phyloP scores from a whole-genome alignment of 2,113 vertebrate genomes.

The Gavialis gangeticus region DNA sequence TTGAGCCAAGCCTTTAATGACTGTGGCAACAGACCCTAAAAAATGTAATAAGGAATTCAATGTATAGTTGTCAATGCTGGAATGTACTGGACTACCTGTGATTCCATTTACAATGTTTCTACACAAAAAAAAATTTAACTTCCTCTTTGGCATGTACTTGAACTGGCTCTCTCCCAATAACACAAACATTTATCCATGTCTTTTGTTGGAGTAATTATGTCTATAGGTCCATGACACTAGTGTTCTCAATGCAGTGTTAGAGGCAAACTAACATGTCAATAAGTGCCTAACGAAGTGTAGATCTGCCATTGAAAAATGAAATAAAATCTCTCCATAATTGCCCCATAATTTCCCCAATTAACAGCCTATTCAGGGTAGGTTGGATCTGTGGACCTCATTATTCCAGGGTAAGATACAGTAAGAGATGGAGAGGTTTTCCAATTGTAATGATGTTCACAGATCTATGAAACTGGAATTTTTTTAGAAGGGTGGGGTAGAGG shows the following conservation, averaged over 20 bases:
- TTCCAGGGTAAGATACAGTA: neutral
- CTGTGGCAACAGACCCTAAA: accelerated
- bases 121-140: too few species aligned
- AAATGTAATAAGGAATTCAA: neutral
- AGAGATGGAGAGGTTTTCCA: neutral
- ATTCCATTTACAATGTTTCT: neutral
- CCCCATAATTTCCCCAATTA: neutral
- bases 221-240: too few species aligned
- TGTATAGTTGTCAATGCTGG: accelerated
- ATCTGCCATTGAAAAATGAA: too few species aligned
- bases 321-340: too few species aligned
- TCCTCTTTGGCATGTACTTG: too few species aligned
- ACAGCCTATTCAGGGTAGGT: neutral
- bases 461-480: neutral
- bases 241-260: too few species aligned
- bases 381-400: neutral
- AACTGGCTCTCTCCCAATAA: too few species aligned
- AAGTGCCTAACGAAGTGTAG: too few species aligned
- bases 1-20: neutral
- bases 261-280: too few species aligned
- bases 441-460: neutral
- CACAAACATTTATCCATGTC: too few species aligned
- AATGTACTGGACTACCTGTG: too few species aligned
- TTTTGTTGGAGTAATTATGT: too few species aligned
- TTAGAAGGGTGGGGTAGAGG: neutral